phyloP scores from a whole-genome alignment of 2,888 invertebrate species.

The Griposia aprilina region DNA sequence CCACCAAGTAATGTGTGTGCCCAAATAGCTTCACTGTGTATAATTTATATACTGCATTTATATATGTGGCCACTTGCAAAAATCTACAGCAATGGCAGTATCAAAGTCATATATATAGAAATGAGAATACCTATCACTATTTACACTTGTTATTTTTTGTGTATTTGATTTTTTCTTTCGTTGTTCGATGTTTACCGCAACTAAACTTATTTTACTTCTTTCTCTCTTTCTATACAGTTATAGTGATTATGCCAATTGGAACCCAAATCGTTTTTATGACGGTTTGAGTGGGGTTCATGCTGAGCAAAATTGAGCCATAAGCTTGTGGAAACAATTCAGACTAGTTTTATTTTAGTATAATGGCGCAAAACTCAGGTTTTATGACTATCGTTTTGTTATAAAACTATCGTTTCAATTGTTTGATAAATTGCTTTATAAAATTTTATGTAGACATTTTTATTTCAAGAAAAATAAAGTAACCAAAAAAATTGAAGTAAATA shows the following conservation, averaged over 20 bases:
- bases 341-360: constrained; percentile 35
- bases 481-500: too few species aligned
- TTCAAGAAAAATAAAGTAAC: background rate
- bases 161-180: too few species aligned
- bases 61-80: background rate
- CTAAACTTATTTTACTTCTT: too few species aligned
- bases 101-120: background rate
- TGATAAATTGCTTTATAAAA: background rate
- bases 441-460: background rate
- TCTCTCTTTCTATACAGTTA: background rate
- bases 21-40: background rate
- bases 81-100: background rate
- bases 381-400: constrained; percentile 13
- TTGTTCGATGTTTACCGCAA: too few species aligned
- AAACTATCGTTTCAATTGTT: background rate
- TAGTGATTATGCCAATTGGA: constrained; percentile 17
- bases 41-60: background rate
- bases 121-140: background rate
- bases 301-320: constrained; percentile 13
- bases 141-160: too few species aligned
- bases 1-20: background rate
- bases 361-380: constrained; percentile 5
- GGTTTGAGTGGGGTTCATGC: constrained; percentile 14
- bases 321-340: constrained; percentile 29
- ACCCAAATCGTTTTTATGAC: constrained; percentile 26